phyloP scores from a whole-genome alignment of 2,888 invertebrate genomes.

The Rhamnusium bicolor region DNA sequence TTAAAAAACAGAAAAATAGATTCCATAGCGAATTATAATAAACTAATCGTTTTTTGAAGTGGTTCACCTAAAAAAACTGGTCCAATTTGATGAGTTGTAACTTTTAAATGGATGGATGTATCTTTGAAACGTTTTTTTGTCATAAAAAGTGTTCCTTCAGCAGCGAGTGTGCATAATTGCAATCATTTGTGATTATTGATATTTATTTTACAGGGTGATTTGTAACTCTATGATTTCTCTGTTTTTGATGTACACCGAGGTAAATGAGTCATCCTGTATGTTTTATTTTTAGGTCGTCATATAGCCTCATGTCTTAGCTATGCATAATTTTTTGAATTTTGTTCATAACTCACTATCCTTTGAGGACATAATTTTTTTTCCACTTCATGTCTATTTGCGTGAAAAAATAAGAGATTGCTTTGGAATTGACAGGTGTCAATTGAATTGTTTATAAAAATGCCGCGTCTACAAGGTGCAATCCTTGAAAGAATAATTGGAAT shows the following conservation, averaged over 20 bases:
- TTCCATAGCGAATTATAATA: no score
- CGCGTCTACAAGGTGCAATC: background rate
- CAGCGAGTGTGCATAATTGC: background rate
- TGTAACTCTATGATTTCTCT: background rate
- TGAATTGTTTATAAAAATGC: background rate
- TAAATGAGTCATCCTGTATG: no score
- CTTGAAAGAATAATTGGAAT: background rate
- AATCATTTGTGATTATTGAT: background rate
- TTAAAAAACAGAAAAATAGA: no score
- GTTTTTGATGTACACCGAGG: background rate
- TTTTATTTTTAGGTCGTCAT: no score
- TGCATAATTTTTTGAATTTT: background rate
- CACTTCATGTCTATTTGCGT: constrained; percentile 1
- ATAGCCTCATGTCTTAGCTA: background rate
- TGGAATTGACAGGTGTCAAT: background rate
- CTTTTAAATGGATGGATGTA: no score
- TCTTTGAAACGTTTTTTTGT: no score
- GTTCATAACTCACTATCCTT: background rate
- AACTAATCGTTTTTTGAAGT: no score
- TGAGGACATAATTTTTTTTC: background rate
- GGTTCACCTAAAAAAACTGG: no score
- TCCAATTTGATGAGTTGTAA: no score
- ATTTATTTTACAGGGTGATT: background rate
- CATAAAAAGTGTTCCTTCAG: no score
- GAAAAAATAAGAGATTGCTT: background rate